Base-by-base conservation (phyloP, 37 sponge, comb jelly and placozoan genomes). In the Halichondria panicea region DNA sequence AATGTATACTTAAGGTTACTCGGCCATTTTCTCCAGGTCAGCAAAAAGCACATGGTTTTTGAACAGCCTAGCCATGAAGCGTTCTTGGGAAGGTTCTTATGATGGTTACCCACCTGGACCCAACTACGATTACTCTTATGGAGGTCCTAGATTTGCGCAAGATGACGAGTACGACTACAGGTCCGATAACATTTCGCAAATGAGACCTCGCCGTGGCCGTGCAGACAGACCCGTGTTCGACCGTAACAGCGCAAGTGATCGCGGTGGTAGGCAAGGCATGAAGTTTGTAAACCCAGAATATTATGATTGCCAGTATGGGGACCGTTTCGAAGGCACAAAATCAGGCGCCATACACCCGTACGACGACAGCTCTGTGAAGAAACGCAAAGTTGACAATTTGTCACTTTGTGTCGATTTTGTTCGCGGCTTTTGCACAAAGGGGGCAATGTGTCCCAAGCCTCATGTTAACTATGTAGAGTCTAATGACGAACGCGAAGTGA, bases 361-460 rank as follows among this genome's bases (percentile, higher is more conserved):
- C 27, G 86, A 77, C 27, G 65, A 85, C 40, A 72, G 50, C 9
- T 56, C 30, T 12, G 55, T 66, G 9, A 85, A 77, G 25, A 77
- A 36, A 54, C 79, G 74, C n/a, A 77, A 78, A 37, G 11, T 85
- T 12, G 41, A 52, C 15, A 72, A 61, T 57, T 54, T 85, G 56
- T 63, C 72, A 19, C 65, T 85, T 28, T 85, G 86, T 55, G 86
- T 85, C 4, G 86, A 85, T 68, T 72, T 55, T 66, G 48, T 85
- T 28, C 86, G 86, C 45, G 86, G 86, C 24, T 69, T 37, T 53
- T 85, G 86, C 54, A 28, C 74, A 8, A 69, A 63, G 24, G 86
- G 86, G 1, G 42, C 71, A 11, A 71, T 71, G 44, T 85, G 86
- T 38, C 56, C 56, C 41, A 85, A 85, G 58, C 79, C 86, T 8